Conservation (phyloP, 2,113 vertebrate genomes). For the Aptenodytes forsteri region DNA sequence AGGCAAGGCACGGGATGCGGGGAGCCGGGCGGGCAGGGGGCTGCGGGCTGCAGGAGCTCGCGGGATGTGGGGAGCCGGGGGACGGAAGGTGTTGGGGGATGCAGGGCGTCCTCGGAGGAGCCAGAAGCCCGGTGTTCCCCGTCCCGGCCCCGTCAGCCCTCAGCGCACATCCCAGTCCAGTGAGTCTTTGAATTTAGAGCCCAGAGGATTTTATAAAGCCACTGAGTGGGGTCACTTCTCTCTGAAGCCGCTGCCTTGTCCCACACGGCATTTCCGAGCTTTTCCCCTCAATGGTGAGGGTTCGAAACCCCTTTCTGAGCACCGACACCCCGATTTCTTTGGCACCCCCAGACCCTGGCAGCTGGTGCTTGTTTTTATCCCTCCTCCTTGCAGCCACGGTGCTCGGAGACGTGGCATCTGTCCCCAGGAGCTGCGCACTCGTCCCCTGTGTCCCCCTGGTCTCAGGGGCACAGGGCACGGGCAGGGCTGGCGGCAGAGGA, state of each 20-base stretch:
- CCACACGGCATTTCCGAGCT: not conserved
- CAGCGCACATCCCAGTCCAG: rapidly evolving
- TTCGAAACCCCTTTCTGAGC: not conserved
- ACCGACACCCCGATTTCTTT: not conserved
- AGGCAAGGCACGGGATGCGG: not conserved
- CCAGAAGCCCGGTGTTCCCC: not conserved
- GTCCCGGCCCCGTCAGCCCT: not conserved
- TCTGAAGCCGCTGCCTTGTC: not conserved
- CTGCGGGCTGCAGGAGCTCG: not conserved
- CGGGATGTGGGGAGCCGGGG: rapidly evolving
- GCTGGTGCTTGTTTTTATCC: not conserved
- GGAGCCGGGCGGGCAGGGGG: rapidly evolving
- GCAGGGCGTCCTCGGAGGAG: not conserved
- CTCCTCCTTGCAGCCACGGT: not conserved
- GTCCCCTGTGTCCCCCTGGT: rapidly evolving
- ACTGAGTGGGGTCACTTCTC: not conserved
- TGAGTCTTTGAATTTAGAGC: not conserved
- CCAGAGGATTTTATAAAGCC: not conserved
- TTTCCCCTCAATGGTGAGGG: rapidly evolving
- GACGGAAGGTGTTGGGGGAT: not conserved
- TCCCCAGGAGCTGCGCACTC: not conserved
- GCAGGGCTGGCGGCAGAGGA: not conserved
- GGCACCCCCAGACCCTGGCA: not conserved
- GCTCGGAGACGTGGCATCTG: not conserved
- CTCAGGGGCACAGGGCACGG: rapidly evolving